These are phyloP conservation scores for Rattus rattus DNA, from an alignment of 2,113 vertebrate species.

Conservation along the genomic window DNA sequence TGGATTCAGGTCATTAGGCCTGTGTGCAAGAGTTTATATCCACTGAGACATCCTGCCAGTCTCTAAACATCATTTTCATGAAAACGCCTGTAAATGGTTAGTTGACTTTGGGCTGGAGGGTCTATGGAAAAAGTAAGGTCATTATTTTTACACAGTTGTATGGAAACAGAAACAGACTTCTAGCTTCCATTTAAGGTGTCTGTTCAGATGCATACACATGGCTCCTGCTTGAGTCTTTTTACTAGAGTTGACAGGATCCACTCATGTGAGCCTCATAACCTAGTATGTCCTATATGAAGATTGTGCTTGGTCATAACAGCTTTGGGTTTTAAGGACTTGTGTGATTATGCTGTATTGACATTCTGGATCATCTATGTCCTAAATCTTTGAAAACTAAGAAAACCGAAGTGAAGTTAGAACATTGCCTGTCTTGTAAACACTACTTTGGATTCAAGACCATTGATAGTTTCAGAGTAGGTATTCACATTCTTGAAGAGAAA, in stretches of 20 bases:
- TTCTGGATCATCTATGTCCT: neutral
- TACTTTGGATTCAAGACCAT: neutral
- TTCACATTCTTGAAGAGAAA: neutral
- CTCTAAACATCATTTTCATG: neutral
- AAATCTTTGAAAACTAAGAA: neutral
- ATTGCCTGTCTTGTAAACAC: neutral
- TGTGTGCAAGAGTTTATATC: neutral
- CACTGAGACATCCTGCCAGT: neutral
- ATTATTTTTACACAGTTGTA: neutral
- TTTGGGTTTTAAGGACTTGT: neutral
- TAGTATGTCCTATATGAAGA: neutral
- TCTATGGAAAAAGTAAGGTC: neutral
- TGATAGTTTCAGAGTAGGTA: neutral
- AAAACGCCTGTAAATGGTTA: constrained; percentile 41
- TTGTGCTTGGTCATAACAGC: neutral
- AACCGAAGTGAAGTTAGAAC: neutral
- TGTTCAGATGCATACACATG: neutral
- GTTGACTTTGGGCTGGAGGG: neutral
- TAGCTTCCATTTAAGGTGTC: neutral
- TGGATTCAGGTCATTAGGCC: neutral
- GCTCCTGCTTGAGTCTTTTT: neutral
- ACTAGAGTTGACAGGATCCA: neutral
- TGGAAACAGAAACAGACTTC: neutral
- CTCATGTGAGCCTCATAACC: neutral
- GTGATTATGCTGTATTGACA: too few species aligned